Percentiles rank a stretch among this genome's conserved stretches.
phyloP scores from a whole-genome alignment of 2,113 vertebrate genomes.

The Rhynchopsitta pachyrhyncha region DNA sequence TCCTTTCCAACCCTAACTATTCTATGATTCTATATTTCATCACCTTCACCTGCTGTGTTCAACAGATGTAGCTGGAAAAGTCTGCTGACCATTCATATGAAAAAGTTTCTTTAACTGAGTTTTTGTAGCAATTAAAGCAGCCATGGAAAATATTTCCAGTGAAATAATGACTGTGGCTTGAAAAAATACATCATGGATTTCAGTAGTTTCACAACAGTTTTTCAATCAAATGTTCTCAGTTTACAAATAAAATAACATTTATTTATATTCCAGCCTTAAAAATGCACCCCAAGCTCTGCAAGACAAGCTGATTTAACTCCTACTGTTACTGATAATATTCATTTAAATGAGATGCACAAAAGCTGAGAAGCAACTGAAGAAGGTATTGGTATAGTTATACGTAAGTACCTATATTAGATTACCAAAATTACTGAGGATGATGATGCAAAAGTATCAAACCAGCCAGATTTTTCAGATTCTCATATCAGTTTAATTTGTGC shows the following conservation, averaged over 20 bases:
- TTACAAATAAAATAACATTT: not conserved
- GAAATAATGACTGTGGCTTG: not conserved
- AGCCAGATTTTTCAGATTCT: not conserved
- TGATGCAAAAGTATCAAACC: not conserved
- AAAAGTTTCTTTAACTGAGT: not conserved
- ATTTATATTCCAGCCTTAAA: not conserved
- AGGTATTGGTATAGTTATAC: not conserved
- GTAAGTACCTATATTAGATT: not conserved
- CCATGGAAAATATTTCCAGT: not conserved
- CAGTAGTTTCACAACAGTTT: not conserved
- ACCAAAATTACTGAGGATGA: not conserved
- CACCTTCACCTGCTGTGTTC: conserved; percentile 78
- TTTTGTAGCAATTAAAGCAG: not conserved
- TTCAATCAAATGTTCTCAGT: not conserved
- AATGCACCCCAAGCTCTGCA: not conserved
- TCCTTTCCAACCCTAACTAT: too few relatives aligned
- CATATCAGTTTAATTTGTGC: not conserved
- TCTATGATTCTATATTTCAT: conserved; percentile 69
- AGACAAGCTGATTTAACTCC: not conserved
- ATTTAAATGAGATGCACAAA: not conserved
- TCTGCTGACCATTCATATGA: not conserved
- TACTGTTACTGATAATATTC: not conserved
- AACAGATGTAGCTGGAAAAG: not conserved
- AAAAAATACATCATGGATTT: not conserved
- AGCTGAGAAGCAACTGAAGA: not conserved